phyloP scores from a whole-genome alignment of 2,888 invertebrate genomes.

The Perithous albicinctus region DNA sequence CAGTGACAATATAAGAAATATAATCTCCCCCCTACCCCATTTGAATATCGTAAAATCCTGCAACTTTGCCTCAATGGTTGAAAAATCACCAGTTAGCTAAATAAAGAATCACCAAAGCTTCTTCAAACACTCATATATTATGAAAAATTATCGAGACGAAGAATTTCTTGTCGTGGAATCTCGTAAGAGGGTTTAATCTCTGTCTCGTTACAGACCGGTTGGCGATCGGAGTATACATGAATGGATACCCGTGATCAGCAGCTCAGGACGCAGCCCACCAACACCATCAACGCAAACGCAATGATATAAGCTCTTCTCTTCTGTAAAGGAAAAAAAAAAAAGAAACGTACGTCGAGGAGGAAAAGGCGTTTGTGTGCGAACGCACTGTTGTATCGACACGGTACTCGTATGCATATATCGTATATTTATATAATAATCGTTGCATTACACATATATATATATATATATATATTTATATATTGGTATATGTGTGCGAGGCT shows the following conservation, averaged over 20 bases:
- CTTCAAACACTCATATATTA: neutral
- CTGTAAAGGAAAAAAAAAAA: constrained; percentile 12
- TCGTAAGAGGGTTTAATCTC: constrained; percentile 41
- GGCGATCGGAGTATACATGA: constrained; percentile 98
- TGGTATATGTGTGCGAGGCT: constrained; percentile 67
- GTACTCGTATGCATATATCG: constrained; percentile 68
- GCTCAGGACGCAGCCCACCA: constrained; percentile 82
- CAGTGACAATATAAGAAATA: neutral
- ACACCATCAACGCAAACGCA: constrained; percentile 62
- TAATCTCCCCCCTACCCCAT: neutral
- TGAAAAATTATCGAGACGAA: constrained; percentile 23
- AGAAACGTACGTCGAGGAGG: constrained; percentile 1
- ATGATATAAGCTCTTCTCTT: constrained; percentile 72
- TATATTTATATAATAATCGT: constrained; percentile 69
- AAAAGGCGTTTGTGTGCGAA: constrained; percentile 31
- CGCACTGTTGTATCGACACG: constrained; percentile 55
- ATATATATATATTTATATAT: constrained; percentile 63
- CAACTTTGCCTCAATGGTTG: neutral
- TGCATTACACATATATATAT: no score
- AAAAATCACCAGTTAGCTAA: neutral
- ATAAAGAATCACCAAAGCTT: constrained; percentile 14
- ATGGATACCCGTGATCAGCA: constrained; percentile 86
- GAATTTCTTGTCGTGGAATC: constrained; percentile 32
- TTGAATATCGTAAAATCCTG: neutral
- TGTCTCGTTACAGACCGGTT: constrained; percentile 91